phyloP scores from a whole-genome alignment of 2,888 invertebrate genomes.

The Neoascia interrupta region DNA sequence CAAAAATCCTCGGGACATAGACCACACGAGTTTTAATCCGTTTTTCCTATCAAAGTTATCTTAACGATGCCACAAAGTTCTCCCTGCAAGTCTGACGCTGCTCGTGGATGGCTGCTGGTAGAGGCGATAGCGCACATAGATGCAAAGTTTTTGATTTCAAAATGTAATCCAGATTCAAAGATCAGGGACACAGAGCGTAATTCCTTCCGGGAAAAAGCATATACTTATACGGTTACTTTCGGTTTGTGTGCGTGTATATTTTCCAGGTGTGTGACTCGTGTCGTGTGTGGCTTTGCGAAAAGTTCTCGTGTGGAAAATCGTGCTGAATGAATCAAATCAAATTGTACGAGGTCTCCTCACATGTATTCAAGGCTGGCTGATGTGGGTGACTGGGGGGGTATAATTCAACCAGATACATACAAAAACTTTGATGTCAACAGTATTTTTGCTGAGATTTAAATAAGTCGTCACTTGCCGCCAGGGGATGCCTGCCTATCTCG shows the following conservation, averaged over 20 bases:
- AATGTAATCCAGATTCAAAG: conserved; percentile 54
- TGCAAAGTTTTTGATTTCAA: conserved; percentile 62
- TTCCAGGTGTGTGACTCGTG: conserved; percentile 43
- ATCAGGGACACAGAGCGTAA: conserved; percentile 32
- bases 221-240: background rate
- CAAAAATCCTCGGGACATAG: conserved; percentile 38
- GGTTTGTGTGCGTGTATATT: too few relatives aligned
- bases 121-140: conserved; percentile 33
- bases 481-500: too few relatives aligned
- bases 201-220: background rate
- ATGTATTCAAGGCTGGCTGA: conserved; percentile 19
- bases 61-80: conserved; percentile 61
- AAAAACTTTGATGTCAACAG: conserved; percentile 12
- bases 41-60: conserved; percentile 59
- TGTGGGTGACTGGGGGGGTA: background rate
- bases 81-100: conserved; percentile 21
- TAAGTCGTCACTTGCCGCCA: conserved; percentile 40
- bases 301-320: conserved; percentile 55
- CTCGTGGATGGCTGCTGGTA: background rate
- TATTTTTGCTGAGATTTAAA: conserved; percentile 37
- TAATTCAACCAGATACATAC: conserved; percentile 36
- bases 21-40: conserved; percentile 60
- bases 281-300: conserved; percentile 26
- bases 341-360: conserved; percentile 36
- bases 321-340: conserved; percentile 59